A percentile compares a stretch with the other conserved stretches of the same genome.
Conservation (phyloP, 2,113 vertebrate species). For the Cololabis saira region DNA sequence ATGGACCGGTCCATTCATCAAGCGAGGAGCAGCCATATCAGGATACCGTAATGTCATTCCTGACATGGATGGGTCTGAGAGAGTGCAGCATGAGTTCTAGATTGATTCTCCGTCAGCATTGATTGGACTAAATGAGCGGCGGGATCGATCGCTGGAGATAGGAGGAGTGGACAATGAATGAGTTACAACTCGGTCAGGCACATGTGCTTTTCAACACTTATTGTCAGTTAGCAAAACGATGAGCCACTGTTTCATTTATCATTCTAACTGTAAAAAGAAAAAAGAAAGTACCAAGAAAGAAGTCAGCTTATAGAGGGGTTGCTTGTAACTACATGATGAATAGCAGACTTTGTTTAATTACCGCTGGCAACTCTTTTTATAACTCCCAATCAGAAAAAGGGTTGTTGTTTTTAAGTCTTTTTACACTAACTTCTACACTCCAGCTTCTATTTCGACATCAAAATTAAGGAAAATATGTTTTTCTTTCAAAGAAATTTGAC, state of each 20-base stretch:
- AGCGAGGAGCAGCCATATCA: constrained; percentile 23
- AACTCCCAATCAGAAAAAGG: too few relatives aligned
- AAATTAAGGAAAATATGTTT: too few relatives aligned
- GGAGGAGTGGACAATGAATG: constrained; percentile 12
- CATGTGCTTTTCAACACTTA: constrained; percentile 36
- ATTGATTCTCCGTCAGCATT: constrained; percentile 72
- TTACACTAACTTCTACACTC: too few relatives aligned
- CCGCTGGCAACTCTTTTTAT: too few relatives aligned
- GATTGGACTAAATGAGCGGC: constrained; percentile 70
- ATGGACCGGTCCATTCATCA: constrained; percentile 29
- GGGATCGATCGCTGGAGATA: constrained; percentile 47
- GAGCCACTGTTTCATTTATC: constrained; percentile 25
- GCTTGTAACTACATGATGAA: too few relatives aligned
- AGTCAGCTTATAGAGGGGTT: too few relatives aligned
- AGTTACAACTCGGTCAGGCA: constrained; percentile 36
- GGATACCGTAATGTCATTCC: constrained; percentile 38
- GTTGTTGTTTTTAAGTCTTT: too few relatives aligned
- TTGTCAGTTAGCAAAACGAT: constrained; percentile 17
- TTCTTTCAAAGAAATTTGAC: too few relatives aligned
- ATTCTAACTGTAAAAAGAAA: not conserved
- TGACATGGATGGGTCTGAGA: constrained; percentile 49
- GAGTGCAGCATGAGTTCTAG: constrained; percentile 64
- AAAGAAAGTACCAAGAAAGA: too few relatives aligned
- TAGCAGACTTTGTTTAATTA: too few relatives aligned
- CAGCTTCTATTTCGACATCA: too few relatives aligned